Evolutionary conservation across 2,888 invertebrate genomes (phyloP).

Genomic region (Stenolophus ochropezus): DNA sequence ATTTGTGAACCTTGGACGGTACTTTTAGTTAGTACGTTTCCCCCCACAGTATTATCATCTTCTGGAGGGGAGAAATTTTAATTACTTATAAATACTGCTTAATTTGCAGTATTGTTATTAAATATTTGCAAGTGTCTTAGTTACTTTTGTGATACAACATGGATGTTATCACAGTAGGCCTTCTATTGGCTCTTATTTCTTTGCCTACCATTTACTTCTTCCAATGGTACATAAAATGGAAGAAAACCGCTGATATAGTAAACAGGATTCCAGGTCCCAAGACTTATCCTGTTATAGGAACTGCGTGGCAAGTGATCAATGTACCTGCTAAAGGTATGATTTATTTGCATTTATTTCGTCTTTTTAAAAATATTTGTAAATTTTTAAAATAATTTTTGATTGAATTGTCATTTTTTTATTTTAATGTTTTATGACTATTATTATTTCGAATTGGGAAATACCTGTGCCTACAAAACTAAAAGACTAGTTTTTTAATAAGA

Average conservation of each 20-base stretch:
- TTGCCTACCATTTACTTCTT: conserved; percentile 57
- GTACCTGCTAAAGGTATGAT: conserved; percentile 62
- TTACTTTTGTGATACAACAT: conserved; percentile 26
- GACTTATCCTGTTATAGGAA: conserved; percentile 64
- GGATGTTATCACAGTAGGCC: conserved; percentile 54
- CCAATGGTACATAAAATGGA: conserved; percentile 14
- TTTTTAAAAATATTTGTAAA: too few relatives aligned
- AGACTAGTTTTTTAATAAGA: too few relatives aligned
- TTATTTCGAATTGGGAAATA: too few relatives aligned
- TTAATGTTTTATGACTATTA: too few relatives aligned
- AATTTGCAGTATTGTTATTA: conserved; percentile 3
- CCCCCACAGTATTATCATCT: not conserved
- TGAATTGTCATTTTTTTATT: too few relatives aligned
- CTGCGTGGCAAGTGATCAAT: conserved; percentile 60
- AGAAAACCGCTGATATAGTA: conserved; percentile 52
- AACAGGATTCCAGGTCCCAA: conserved; percentile 62
- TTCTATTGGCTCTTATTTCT: conserved; percentile 48
- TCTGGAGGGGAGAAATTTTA: conserved; percentile 1
- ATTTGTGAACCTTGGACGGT: not conserved
- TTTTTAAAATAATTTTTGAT: too few relatives aligned
- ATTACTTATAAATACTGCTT: conserved; percentile 25
- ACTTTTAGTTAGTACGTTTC: not conserved
- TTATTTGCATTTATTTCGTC: too few relatives aligned
- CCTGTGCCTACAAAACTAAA: too few relatives aligned
- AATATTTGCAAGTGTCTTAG: conserved; percentile 4